A percentile compares a stretch with the other conserved stretches of the same genome.
These are phyloP conservation scores for Callitettix versicolor DNA, from an alignment of 1,140 invertebrate genomes.

Conservation along the genomic window DNA sequence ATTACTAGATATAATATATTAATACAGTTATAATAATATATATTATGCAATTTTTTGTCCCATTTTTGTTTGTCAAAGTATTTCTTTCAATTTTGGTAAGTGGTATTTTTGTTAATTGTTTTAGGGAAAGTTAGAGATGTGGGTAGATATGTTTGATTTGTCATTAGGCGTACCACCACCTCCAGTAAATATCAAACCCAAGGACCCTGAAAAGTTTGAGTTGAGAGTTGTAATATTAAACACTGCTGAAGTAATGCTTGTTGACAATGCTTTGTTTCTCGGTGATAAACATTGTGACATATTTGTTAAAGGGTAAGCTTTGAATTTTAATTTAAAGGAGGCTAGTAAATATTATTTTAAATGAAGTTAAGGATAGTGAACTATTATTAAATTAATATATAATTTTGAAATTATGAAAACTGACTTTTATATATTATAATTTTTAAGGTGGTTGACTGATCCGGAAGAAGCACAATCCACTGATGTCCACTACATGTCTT, in stretches of 20 bases:
- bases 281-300: conserved; percentile 76
- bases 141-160: conserved; percentile 78
- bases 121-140: conserved; percentile 79
- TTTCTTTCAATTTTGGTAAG: no score
- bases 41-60: no score
- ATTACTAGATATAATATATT: no score
- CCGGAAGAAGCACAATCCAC: conserved; percentile 60
- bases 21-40: no score
- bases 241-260: conserved; percentile 57
- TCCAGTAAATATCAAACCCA: conserved; percentile 66
- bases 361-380: no score
- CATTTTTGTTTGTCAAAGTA: no score
- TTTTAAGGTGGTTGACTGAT: conserved; percentile 52
- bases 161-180: conserved; percentile 45
- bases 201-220: conserved; percentile 64
- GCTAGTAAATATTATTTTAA: conserved; percentile 6
- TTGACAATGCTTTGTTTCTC: conserved; percentile 65
- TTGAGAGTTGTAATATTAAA: conserved; percentile 76
- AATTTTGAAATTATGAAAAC: no score
- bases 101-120: no score
- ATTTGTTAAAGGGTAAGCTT: conserved; percentile 68
- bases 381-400: no score
- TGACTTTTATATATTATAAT: no score
- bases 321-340: conserved; percentile 1
- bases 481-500: conserved; percentile 70